Conservation (phyloP, 2,113 vertebrate genomes). For the Rhinopomastus cyanomelas region DNA sequence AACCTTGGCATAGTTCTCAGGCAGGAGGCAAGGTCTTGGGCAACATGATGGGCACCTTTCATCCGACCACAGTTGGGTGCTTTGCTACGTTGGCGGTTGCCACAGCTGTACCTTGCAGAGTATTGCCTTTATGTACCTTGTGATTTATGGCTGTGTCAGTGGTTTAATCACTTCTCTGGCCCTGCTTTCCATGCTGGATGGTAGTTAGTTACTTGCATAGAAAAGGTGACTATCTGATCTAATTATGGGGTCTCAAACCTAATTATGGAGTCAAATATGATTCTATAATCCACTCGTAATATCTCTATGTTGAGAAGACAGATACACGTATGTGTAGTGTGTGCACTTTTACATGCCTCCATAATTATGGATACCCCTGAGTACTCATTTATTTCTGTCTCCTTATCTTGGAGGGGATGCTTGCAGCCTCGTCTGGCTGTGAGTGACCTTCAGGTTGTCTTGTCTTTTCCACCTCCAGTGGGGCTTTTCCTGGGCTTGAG, state of each 20-base stretch:
- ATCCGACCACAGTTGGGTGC: background rate
- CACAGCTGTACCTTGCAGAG: conserved; percentile 34
- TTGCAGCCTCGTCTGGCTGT: background rate
- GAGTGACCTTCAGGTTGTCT: background rate
- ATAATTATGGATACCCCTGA: background rate
- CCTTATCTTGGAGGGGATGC: background rate
- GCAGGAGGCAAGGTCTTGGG: background rate
- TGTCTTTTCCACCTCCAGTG: background rate
- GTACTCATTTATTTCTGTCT: conserved; percentile 6
- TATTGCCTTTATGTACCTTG: conserved; percentile 15
- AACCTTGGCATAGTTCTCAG: background rate
- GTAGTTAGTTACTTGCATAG: conserved; percentile 42
- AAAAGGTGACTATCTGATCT: conserved; percentile 58
- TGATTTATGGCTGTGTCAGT: conserved; percentile 30
- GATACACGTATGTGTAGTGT: background rate
- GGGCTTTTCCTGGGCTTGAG: background rate
- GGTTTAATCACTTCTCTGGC: conserved; percentile 48
- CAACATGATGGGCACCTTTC: background rate
- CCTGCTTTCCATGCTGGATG: background rate
- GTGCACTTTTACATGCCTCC: background rate
- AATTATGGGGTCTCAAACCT: conserved; percentile 57
- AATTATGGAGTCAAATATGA: conserved; percentile 55
- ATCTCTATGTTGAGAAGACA: background rate
- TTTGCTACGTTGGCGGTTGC: background rate
- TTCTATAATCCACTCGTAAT: conserved; percentile 52